These are phyloP conservation scores for Tenthredo scrophulariae DNA, from an alignment of 2,888 invertebrate species.

Conservation along the genomic window DNA sequence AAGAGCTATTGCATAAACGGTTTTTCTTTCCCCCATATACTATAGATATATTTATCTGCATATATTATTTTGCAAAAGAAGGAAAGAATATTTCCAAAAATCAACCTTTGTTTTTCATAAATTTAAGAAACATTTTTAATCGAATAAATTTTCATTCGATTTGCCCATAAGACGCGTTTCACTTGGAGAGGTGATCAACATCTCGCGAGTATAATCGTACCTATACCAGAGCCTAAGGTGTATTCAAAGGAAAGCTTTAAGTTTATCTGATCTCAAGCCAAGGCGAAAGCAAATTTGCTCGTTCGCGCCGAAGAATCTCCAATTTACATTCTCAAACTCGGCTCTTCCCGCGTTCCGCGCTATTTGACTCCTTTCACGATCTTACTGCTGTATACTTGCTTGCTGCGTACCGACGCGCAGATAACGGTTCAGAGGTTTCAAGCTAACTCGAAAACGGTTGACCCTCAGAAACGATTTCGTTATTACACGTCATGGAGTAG, in stretches of 20 bases:
- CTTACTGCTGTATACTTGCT: background rate
- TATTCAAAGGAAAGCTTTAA: background rate
- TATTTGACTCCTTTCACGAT: constrained; percentile 30
- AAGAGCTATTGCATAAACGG: background rate
- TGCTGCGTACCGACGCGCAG: background rate
- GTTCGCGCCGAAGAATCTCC: constrained; percentile 34
- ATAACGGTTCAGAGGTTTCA: constrained; percentile 41
- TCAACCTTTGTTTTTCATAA: background rate
- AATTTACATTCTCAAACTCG: constrained; percentile 33
- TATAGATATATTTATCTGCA: no score
- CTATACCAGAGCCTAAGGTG: background rate
- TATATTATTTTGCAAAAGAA: no score
- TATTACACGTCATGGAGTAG: background rate
- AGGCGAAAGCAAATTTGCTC: constrained; percentile 16
- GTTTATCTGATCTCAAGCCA: constrained; percentile 7
- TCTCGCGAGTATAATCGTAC: background rate
- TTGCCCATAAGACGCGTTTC: background rate
- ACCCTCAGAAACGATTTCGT: constrained; percentile 2
- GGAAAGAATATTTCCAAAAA: no score
- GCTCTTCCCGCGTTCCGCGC: constrained; percentile 15
- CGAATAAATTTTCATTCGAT: background rate
- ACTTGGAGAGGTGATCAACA: background rate
- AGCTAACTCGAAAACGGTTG: constrained; percentile 21
- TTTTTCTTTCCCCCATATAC: background rate
- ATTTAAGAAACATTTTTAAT: background rate